Percentiles rank a stretch among this genome's conserved stretches.
These are phyloP conservation scores for Cactoblastis cactorum DNA, from an alignment of 2,888 invertebrate genomes.

Conservation along the genomic window DNA sequence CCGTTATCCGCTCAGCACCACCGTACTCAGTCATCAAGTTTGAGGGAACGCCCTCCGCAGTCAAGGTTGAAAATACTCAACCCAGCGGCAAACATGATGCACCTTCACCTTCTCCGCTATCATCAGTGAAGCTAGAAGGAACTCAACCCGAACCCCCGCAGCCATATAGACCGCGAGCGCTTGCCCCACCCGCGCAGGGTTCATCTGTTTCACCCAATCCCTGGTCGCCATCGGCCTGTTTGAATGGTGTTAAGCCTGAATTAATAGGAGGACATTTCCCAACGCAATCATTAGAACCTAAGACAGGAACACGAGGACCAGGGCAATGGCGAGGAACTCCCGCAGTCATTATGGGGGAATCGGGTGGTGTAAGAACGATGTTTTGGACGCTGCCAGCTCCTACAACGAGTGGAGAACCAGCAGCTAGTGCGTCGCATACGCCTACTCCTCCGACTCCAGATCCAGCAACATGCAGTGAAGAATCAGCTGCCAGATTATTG, in stretches of 20 bases:
- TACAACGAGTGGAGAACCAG: conserved; percentile 71
- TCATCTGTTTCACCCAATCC: conserved; percentile 57
- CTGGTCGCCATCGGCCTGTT: conserved; percentile 82
- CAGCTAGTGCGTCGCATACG: conserved; percentile 73
- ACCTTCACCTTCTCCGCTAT: conserved; percentile 51
- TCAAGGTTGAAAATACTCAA: conserved; percentile 53
- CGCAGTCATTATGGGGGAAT: conserved; percentile 95
- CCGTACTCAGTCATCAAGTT: conserved; percentile 80
- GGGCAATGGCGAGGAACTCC: conserved; percentile 84
- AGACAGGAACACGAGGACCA: conserved; percentile 57
- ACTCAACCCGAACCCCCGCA: conserved; percentile 50
- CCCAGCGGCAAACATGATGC: conserved; percentile 52
- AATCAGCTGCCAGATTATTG: conserved; percentile 84
- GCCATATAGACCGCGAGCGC: conserved; percentile 57
- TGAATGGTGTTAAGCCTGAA: conserved; percentile 91
- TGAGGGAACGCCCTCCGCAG: conserved; percentile 65
- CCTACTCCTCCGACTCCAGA: conserved; percentile 78
- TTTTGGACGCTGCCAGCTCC: conserved; percentile 82
- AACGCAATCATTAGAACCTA: conserved; percentile 64
- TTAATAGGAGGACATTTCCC: conserved; percentile 83
- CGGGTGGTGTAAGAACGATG: conserved; percentile 90
- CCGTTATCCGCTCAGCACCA: conserved; percentile 79
- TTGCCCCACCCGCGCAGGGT: conserved; percentile 68
- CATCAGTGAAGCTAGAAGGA: conserved; percentile 71
- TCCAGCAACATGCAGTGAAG: conserved; percentile 75